Evolutionary conservation across 2,888 invertebrate genomes (phyloP), one percentile per base, ranked within the genome.

Genomic region (Lasioglossum zephyrum): DNA sequence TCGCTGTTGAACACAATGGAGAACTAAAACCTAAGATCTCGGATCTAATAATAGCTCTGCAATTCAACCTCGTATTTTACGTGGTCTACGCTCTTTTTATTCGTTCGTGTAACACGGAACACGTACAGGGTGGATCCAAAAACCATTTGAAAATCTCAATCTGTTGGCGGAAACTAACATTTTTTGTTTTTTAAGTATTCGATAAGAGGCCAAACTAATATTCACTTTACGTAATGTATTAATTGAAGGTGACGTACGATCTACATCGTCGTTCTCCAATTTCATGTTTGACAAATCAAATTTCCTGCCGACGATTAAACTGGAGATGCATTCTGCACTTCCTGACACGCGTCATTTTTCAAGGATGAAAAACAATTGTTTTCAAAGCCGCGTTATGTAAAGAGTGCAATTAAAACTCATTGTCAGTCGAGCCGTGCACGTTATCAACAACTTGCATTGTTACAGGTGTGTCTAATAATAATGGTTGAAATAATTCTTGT

Each of bases 211-310:
- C 44, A 57, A 77, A 77, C 26, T 26, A 47, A n/a, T 18, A 16
- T 16, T 53, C 22, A 18, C 31, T 79, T 47, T 49, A 9, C 8
- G 13, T 22, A 11, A 18, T 8, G 47, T 36, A 75, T 57, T 16
- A 4, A 44, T 41, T 73, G 31, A 41, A 41, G 47, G 26, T 70
- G 72, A 77, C 49, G 9, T 1, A n/a, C 3, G 6, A n/a, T 11
- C 31, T 49, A 11, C 13, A 47, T 36, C 22, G 31, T 16, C 22
- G 26, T 74, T 79, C 53, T 86, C 41, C 18, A 39, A 70, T 85
- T 86, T 83, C 77, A 39, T 31, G 73, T 74, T 78, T 26, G 41
- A 66, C 13, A 39, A 81, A 80, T 79, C 31, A 49, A 31, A 36
- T 79, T 69, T 41, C 4, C 73, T 39, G 41, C n/a, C 31, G 63